Evolutionary conservation across 2,888 invertebrate species (phyloP), one percentile per base, ranked within the genome.

Genomic region (Tipula confusa): DNA sequence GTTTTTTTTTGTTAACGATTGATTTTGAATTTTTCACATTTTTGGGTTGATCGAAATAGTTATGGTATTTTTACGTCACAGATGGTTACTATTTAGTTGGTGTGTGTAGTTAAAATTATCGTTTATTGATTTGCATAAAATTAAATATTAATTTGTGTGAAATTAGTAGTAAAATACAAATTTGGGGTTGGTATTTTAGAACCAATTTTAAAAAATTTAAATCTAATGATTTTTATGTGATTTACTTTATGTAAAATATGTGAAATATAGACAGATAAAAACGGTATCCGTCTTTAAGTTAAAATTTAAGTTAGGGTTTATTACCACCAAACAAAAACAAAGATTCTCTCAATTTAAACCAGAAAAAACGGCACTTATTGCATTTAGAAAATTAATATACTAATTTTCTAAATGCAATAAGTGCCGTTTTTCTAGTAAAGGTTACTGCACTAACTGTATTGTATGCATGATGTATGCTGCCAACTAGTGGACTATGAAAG

Each of bases 91-190:
- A 24, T 64, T 11, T 64, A n/a, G 9, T 24, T 11, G 18, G 18
- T 64, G 9, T 64, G 18, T 64, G 9, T 64, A 15, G 15, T 43
- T 43, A 6, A 43, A 64, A 11, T 64, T 64, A 64, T 64, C 24
- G 64, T 64, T 64, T 64, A 64, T 64, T 64, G 24, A 64, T 64
- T 64, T 64, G 64, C 64, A 64, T 64, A 64, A 64, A 64, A 64
- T 64, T 64, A 64, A 64, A 64, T 24, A 24, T 24, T 64, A 64
- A 64, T 64, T 64, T 64, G 64, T 64, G 64, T 64, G 64, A 64
- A 64, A 64, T 64, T 64, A 64, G 11, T n/a, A n/a, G n/a, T n/a
- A 24, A 64, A 9, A 64, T 9, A 64, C 6, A 64, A 1, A 2
- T 64, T 64, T 24, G 24, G n/a, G 64, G 64, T 64, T 24, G 64